Conservation (phyloP, 2,113 vertebrate genomes). For the Theristicus caerulescens region DNA sequence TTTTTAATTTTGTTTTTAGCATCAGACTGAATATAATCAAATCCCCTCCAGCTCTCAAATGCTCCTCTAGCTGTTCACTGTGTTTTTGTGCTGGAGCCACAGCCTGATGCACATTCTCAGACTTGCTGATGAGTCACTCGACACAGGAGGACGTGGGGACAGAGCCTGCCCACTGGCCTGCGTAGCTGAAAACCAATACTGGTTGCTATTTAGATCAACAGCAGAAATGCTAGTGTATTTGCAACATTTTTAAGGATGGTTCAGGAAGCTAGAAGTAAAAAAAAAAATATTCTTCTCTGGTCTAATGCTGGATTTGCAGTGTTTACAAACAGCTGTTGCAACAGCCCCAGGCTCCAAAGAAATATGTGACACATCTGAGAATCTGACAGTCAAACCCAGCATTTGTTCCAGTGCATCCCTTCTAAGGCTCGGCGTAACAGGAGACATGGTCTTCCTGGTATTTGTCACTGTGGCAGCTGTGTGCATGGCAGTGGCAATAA, state of each 20-base stretch:
- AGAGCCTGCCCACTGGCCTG: slow-evolving; percentile 52
- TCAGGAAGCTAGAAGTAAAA: slow-evolving; percentile 44
- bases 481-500: slow-evolving; percentile 21
- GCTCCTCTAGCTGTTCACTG: neutral
- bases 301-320: slow-evolving; percentile 52
- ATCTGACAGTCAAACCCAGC: slow-evolving; percentile 67
- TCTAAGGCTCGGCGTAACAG: slow-evolving; percentile 64
- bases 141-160: slow-evolving; percentile 37
- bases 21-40: neutral
- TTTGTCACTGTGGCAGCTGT: slow-evolving; percentile 73
- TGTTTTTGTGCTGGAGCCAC: neutral
- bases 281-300: neutral
- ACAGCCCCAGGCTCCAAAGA: slow-evolving; percentile 53
- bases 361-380: slow-evolving; percentile 71
- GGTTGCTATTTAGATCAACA: slow-evolving; percentile 70
- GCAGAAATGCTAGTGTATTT: slow-evolving; percentile 57
- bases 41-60: slow-evolving; percentile 2
- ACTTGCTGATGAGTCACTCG: slow-evolving; percentile 63
- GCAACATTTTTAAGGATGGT: slow-evolving; percentile 44
- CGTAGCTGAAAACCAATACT: slow-evolving; percentile 62
- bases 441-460: slow-evolving; percentile 54
- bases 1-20: neutral
- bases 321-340: slow-evolving; percentile 80
- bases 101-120: slow-evolving; percentile 49
- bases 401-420: slow-evolving; percentile 70